Evolutionary conservation across 2,113 vertebrate genomes (phyloP).

Genomic region (Cinclus mexicanus): DNA sequence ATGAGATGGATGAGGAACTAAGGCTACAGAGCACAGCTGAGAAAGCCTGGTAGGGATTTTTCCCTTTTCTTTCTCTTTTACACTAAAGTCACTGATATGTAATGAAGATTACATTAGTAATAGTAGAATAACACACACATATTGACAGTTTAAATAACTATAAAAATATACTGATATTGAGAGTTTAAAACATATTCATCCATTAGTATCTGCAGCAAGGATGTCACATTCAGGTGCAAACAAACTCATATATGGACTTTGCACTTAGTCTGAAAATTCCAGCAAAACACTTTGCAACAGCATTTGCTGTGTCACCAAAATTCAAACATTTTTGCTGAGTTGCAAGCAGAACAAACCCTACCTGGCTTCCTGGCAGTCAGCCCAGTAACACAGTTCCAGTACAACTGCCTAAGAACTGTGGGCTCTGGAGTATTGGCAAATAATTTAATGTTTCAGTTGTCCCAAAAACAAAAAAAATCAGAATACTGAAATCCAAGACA

Average conservation of each 20-base stretch:
- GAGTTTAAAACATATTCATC: neutral
- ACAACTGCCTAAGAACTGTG: neutral
- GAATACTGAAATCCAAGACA: neutral
- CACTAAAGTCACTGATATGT: neutral
- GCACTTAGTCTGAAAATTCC: neutral
- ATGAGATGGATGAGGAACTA: neutral
- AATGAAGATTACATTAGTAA: neutral
- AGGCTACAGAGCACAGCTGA: neutral
- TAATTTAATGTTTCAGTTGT: neutral
- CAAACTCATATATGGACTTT: neutral
- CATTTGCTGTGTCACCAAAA: conserved; percentile 9
- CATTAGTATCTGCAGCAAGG: neutral
- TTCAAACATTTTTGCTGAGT: neutral
- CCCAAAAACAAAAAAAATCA: neutral
- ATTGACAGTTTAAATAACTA: neutral
- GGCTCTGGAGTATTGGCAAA: neutral
- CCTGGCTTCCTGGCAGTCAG: neutral
- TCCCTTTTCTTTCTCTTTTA: neutral
- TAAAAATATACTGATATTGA: neutral
- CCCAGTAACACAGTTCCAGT: neutral
- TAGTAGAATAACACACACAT: neutral
- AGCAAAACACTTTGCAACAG: neutral
- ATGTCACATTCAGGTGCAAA: neutral
- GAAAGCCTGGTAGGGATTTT: neutral
- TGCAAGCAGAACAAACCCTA: neutral